phyloP scores from a whole-genome alignment of 1,140 invertebrate species.

The Agrilus planipennis region DNA sequence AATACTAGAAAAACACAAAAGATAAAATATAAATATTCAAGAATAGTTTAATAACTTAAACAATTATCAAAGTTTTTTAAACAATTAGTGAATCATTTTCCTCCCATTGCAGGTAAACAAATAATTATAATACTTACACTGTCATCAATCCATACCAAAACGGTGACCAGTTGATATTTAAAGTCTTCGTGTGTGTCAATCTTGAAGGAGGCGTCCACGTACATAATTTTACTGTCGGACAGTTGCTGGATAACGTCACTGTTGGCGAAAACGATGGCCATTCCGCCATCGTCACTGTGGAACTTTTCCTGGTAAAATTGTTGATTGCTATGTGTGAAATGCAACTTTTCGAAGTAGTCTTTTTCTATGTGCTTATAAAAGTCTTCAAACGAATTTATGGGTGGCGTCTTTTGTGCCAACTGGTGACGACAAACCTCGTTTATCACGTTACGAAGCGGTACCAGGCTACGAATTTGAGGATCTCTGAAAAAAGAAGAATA shows the following conservation, averaged over 20 bases:
- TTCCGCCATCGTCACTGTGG: conserved; percentile 15
- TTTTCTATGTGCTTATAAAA: conserved; percentile 23
- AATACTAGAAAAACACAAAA: conserved; percentile 20
- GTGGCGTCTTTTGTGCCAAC: conserved; percentile 9
- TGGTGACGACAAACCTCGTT: conserved; percentile 25
- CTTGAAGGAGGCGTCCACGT: conserved; percentile 25
- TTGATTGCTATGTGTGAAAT: conserved; percentile 20
- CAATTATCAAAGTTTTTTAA: neutral
- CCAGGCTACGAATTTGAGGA: conserved; percentile 16
- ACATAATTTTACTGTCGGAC: conserved; percentile 23
- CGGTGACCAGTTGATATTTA: conserved; percentile 23
- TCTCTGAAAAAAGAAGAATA: conserved; percentile 18
- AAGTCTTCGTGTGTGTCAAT: conserved; percentile 24
- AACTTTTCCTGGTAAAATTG: conserved; percentile 29
- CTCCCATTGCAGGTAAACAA: no score
- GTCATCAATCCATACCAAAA: conserved; percentile 23
- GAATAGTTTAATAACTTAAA: neutral
- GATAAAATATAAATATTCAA: conserved; percentile 2
- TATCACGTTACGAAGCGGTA: conserved; percentile 22
- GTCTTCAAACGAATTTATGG: conserved; percentile 20
- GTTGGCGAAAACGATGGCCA: conserved; percentile 22
- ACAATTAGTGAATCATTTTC: neutral
- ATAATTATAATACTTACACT: conserved; percentile 24
- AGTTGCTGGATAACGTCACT: conserved; percentile 17
- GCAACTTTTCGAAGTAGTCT: conserved; percentile 21